Base-by-base conservation (phyloP, 2,797 vertebrate genomes). In the Brachyalestes nurse region DNA sequence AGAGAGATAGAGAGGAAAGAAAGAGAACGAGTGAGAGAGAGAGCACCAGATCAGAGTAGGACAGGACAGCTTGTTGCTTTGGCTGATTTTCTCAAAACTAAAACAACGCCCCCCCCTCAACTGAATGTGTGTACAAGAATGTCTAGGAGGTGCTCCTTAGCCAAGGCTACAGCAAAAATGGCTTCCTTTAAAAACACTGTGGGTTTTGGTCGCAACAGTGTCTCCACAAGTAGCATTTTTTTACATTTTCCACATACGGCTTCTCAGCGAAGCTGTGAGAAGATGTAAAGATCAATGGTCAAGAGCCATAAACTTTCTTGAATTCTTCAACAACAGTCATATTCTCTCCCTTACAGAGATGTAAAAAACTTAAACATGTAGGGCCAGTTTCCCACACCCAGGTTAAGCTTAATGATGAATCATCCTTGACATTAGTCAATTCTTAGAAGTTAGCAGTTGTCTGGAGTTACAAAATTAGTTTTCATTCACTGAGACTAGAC, bases 21-120 rank as follows among this genome's bases (percentile, higher is more conserved):
- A 6, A 25, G 58, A 57, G 49, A n/a, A n/a, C n/a, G n/a, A 76
- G 74, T 69, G 61, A 57, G 69, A 62, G 47, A 78, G n/a, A 5
- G 13, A 6, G 16, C 21, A 57, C 34, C 19, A 65, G 58, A 47
- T 55, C 45, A 47, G 10, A 38, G 17, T 13, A 47, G 47, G 47
- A 28, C 61, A 13, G 16, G 23, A 23, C 5, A 23, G 1, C n/a
- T 53, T 61, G 57, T 23, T 42, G 7, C 10, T 13, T 13, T 51
- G 10, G 47, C 47, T 51, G 10, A 51, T 51, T 51, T 51, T 51
- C 13, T 51, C 47, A 1, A 42, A 58, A 25, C 1, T 47, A 42
- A 23, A 47, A 49, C 45, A 51, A 9, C 1, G 9, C 6, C 42
- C 28, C 6, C 6, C n/a, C 14, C 21, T 2, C 40, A 49, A 14